These are phyloP conservation scores for Ips typographus DNA, from an alignment of 1,140 invertebrate genomes.

Conservation along the genomic window DNA sequence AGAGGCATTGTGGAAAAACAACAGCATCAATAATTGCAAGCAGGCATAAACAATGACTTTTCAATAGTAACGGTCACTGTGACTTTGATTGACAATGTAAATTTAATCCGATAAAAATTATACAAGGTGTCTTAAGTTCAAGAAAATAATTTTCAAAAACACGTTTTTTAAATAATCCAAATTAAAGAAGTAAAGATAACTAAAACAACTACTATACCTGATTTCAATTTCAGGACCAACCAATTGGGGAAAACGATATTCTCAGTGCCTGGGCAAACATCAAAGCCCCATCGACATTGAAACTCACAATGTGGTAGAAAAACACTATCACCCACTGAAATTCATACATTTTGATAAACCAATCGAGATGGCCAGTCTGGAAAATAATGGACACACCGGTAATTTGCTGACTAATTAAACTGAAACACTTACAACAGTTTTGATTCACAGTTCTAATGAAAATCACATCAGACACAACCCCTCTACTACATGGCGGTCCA, in stretches of 20 bases:
- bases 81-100: no score
- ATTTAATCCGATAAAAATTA: no score
- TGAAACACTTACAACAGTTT: no score
- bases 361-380: conserved; percentile 59
- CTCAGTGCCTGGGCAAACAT: conserved; percentile 71
- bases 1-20: no score
- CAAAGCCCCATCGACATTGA: conserved; percentile 85
- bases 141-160: no score
- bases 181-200: no score
- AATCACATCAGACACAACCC: conserved; percentile 55
- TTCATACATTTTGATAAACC: conserved; percentile 61
- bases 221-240: conserved; percentile 60
- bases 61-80: no score
- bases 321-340: conserved; percentile 58
- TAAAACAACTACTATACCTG: no score
- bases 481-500: conserved; percentile 67
- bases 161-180: no score
- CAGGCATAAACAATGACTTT: no score
- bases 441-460: conserved; percentile 58
- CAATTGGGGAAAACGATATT: conserved; percentile 68
- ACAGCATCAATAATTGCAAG: no score
- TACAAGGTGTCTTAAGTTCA: no score
- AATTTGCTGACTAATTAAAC: conserved; percentile 26
- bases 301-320: conserved; percentile 62
- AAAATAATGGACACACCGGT: conserved; percentile 79